phyloP scores from a whole-genome alignment of 2,888 invertebrate species.

The Notodonta ziczac region DNA sequence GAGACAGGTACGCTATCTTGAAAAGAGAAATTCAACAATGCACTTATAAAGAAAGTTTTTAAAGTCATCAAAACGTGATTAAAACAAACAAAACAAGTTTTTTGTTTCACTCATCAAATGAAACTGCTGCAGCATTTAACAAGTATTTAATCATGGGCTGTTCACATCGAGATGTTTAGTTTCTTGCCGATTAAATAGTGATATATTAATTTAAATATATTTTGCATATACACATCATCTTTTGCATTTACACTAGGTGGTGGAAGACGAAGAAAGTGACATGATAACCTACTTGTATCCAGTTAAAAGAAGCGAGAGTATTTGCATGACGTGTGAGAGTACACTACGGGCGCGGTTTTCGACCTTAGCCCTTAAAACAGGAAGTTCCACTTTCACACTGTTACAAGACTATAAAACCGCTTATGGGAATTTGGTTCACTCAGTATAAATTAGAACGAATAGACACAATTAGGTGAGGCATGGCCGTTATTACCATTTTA shows the following conservation, averaged over 20 bases:
- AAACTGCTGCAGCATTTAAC: conserved; percentile 37
- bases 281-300: conserved; percentile 64
- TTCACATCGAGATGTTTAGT: conserved; percentile 12
- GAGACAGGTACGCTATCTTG: conserved; percentile 52
- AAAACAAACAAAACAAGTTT: conserved; percentile 70
- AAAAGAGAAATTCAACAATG: conserved; percentile 78
- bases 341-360: conserved; percentile 25
- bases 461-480: conserved; percentile 47
- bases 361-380: conserved; percentile 27
- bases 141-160: conserved; percentile 19
- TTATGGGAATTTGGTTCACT: conserved; percentile 13
- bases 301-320: conserved; percentile 67
- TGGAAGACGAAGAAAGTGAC: conserved; percentile 73
- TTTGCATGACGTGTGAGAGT: conserved; percentile 53
- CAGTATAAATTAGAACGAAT: conserved; percentile 27
- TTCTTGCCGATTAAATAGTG: neutral
- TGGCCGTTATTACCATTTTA: conserved; percentile 56
- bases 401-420: conserved; percentile 1
- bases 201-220: conserved; percentile 7
- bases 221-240: conserved; percentile 25
- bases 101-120: conserved; percentile 49
- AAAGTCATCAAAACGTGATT: conserved; percentile 67
- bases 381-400: conserved; percentile 10
- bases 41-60: conserved; percentile 76
- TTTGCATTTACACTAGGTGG: conserved; percentile 32